Evolutionary conservation across 1,140 invertebrate species (phyloP).

Genomic region (Hyles vespertilio): DNA sequence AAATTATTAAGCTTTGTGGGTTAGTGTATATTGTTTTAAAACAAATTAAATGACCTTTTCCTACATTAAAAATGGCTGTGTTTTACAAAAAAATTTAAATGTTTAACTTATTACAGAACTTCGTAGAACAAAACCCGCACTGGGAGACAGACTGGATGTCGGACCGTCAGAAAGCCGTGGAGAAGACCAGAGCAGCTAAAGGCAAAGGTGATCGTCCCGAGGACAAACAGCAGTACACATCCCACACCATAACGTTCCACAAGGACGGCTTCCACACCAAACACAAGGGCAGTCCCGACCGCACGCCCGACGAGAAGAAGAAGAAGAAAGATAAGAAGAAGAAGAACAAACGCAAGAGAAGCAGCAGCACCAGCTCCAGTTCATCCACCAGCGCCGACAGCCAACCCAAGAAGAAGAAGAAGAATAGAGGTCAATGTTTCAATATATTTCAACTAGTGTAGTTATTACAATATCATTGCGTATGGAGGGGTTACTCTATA

Average conservation of each 20-base stretch:
- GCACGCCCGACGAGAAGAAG: conserved; percentile 59
- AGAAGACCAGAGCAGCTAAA: conserved; percentile 48
- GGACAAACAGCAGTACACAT: conserved; percentile 46
- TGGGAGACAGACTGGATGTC: conserved; percentile 91
- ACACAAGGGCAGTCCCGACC: conserved; percentile 49
- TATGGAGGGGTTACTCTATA: too few relatives aligned
- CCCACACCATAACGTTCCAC: conserved; percentile 68
- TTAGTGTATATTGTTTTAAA: too few relatives aligned
- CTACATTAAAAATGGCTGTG: too few relatives aligned
- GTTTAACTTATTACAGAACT: conserved; percentile 76
- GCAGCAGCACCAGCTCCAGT: conserved; percentile 67
- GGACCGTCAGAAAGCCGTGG: conserved; percentile 85
- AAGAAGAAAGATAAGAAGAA: conserved; percentile 80
- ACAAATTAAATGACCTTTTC: too few relatives aligned
- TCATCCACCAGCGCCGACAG: conserved; percentile 72
- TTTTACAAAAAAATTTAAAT: too few relatives aligned
- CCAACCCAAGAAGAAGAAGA: conserved; percentile 70
- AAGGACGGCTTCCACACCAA: conserved; percentile 69
- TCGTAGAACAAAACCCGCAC: conserved; percentile 87
- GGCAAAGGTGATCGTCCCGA: conserved; percentile 26
- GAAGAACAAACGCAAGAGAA: conserved; percentile 74
- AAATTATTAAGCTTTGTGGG: too few relatives aligned
- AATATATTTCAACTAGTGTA: background rate
- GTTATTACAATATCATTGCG: too few relatives aligned
- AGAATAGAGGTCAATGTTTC: conserved; percentile 23